These are phyloP conservation scores for Ochlodes sylvanus DNA, from an alignment of 2,888 invertebrate species.

Conservation along the genomic window DNA sequence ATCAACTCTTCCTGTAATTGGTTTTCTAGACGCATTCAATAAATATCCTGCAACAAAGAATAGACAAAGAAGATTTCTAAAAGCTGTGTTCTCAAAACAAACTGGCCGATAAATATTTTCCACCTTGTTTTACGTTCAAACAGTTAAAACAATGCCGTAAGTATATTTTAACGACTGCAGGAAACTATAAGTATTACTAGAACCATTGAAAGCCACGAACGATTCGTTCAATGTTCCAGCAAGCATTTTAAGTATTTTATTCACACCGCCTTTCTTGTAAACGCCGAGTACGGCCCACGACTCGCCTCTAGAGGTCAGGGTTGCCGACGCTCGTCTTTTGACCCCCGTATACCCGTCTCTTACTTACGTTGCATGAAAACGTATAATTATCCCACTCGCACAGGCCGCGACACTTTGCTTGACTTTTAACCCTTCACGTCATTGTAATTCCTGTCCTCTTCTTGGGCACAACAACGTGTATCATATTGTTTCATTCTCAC, in stretches of 20 bases:
- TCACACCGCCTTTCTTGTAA: conserved; percentile 40
- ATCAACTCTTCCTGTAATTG: no score
- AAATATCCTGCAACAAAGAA: background rate
- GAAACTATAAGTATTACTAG: conserved; percentile 54
- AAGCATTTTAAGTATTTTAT: conserved; percentile 50
- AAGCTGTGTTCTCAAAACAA: conserved; percentile 18
- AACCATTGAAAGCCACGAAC: conserved; percentile 53
- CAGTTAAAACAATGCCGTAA: conserved; percentile 55
- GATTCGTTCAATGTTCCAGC: conserved; percentile 48
- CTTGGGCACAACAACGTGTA: conserved; percentile 50
- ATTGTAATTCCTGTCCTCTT: conserved; percentile 73
- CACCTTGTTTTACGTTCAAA: conserved; percentile 41
- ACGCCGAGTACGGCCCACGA: conserved; percentile 69
- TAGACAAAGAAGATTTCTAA: conserved; percentile 12
- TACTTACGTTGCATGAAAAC: conserved; percentile 54
- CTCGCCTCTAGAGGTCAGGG: conserved; percentile 78
- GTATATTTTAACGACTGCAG: conserved; percentile 57
- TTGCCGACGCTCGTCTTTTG: conserved; percentile 82
- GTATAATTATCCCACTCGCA: conserved; percentile 60
- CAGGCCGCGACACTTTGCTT: conserved; percentile 82
- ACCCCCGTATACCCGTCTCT: conserved; percentile 66
- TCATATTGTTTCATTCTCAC: conserved; percentile 70
- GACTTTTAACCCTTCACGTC: conserved; percentile 83
- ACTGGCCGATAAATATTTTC: conserved; percentile 35
- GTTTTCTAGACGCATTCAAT: no score